Base-by-base conservation (phyloP, 2,888 invertebrate species). In the Idaea aversata region DNA sequence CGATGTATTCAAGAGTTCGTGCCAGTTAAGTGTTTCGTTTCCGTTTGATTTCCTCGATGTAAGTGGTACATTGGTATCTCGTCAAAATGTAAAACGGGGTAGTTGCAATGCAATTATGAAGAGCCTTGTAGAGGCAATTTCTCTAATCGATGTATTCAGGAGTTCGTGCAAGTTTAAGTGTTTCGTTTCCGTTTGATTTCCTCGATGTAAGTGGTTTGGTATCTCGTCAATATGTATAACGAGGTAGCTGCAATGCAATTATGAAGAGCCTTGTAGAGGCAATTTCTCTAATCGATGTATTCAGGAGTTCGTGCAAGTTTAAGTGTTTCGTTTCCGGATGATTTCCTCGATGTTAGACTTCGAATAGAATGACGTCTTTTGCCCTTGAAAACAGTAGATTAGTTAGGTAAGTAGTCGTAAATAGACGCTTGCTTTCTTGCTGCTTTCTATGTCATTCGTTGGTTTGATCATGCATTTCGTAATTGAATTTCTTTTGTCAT, bases 171-270 rank as follows among this genome's bases (percentile, higher is more conserved):
- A 61, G 57, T 36, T 25, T 61, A 61, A 69, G 65, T 66, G 65
- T 63, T 70, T 67, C 61, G 62, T 67, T 71, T 65, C 62, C 62
- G 47, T 67, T 64, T 63, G 65, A 69, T 67, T 69, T 66, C 66
- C 68, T 63, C 59, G 13, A 35, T 36, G 60, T 61, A 25, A 62
- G 35, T n/a, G n/a, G n/a, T n/a, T n/a, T n/a, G 58, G 38, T 6
- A 59, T 36, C 15, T 61, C 57, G 34, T 62, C n/a, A n/a, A n/a
- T n/a, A n/a, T n/a, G 25, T 25, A 25, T 2, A 25, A 25, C 25
- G 25, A 25, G 25, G 25, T 25, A 25, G 25, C 47, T 47, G 4
- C 47, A 47, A 47, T 10, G 47, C 13, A 47, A 47, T 47, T 47
- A 47, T 47, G 47, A 47, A 10, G 3, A 13, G 47, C 13, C 47